phyloP scores from a whole-genome alignment of 2,888 invertebrate species.

The Dolomedes plantarius region DNA sequence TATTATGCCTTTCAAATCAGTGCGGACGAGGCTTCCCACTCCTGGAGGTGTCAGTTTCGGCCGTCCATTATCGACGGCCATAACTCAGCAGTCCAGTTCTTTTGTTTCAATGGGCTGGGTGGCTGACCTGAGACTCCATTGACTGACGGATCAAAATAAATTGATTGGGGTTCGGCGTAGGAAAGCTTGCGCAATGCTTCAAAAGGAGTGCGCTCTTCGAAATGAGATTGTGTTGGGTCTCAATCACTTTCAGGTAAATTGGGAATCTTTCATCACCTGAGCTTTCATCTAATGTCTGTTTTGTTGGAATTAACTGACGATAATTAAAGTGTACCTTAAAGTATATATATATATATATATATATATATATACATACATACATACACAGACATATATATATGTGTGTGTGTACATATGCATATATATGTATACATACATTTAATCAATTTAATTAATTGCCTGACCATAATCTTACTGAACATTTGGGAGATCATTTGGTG shows the following conservation, averaged over 20 bases:
- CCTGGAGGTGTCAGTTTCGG: slow-evolving; percentile 4
- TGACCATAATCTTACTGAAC: too few species aligned
- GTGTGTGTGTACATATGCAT: too few species aligned
- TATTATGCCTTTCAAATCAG: slow-evolving; percentile 5
- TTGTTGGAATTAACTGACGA: too few species aligned
- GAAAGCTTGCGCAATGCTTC: background rate
- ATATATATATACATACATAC: too few species aligned
- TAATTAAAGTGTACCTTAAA: too few species aligned
- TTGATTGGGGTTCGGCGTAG: background rate
- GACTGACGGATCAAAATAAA: background rate
- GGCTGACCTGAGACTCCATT: slow-evolving; percentile 4
- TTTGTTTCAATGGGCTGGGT: slow-evolving; percentile 8
- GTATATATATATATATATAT: too few species aligned
- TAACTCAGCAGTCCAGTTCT: slow-evolving; percentile 9
- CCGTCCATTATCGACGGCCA: background rate
- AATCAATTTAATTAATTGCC: too few species aligned
- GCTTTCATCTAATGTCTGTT: too few species aligned
- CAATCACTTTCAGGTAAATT: background rate
- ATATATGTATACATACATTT: too few species aligned
- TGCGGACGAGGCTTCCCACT: slow-evolving; percentile 10
- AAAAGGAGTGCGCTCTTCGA: background rate
- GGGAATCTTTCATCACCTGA: background rate
- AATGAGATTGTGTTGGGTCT: background rate
- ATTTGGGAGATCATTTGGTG: too few species aligned
- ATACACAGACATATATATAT: too few species aligned